Evolutionary conservation across 1,140 invertebrate species (phyloP).

Genomic region (Pseudoatta argentina): DNA sequence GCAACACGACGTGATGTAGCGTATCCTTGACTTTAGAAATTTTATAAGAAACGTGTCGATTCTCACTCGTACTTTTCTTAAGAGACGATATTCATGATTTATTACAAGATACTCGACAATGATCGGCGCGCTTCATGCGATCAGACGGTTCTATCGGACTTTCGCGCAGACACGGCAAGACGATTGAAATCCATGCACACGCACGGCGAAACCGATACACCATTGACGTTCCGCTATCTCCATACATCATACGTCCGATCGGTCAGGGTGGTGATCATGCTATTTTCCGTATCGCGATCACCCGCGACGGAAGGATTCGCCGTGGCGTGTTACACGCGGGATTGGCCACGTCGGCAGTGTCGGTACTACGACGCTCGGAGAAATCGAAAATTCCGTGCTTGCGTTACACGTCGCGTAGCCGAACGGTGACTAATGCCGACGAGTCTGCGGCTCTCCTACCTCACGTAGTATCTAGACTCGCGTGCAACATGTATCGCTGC

Average conservation of each 20-base stretch:
- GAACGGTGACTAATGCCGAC: constrained; percentile 76
- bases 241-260: not conserved
- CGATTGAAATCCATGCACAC: constrained; percentile 9
- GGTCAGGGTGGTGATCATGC: constrained; percentile 15
- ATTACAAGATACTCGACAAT: not conserved
- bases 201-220: constrained; percentile 8
- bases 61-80: not conserved
- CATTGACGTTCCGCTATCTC: constrained; percentile 4
- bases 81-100: not conserved
- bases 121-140: not conserved
- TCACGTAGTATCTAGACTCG: constrained; percentile 33
- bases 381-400: constrained; percentile 66
- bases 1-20: not conserved
- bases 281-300: constrained; percentile 15
- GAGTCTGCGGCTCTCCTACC: constrained; percentile 61
- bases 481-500: constrained; percentile 55
- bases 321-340: constrained; percentile 1
- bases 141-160: not conserved
- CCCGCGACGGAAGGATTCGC: constrained; percentile 36
- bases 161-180: constrained; percentile 12
- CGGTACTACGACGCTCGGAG: not conserved
- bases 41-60: not conserved
- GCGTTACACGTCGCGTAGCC: constrained; percentile 57
- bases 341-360: constrained; percentile 57
- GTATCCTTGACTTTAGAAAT: not conserved